These are phyloP conservation scores for Machaerirhynchus nigripectus DNA, from an alignment of 2,113 vertebrate species.

Conservation along the genomic window DNA sequence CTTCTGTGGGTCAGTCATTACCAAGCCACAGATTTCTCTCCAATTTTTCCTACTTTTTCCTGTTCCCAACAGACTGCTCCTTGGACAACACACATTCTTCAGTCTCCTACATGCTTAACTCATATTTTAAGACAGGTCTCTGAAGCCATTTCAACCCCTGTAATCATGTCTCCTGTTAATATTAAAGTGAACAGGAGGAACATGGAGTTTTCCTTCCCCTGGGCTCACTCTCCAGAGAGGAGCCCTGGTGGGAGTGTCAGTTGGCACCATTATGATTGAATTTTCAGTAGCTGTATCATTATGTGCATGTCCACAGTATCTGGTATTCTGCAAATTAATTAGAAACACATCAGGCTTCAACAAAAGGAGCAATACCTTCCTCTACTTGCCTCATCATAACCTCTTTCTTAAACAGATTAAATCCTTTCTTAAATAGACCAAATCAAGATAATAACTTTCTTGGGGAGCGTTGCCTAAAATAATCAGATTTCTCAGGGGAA, in stretches of 20 bases:
- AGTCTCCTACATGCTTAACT: neutral
- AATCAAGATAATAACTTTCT: conserved; percentile 40
- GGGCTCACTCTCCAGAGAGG: neutral
- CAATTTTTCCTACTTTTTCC: neutral
- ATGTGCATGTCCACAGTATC: neutral
- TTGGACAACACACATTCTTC: neutral
- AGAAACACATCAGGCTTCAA: conserved; percentile 13
- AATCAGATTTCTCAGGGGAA: conserved; percentile 37
- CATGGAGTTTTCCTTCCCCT: neutral
- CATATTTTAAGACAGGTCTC: neutral
- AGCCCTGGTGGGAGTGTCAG: neutral
- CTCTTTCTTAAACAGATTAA: conserved; percentile 30
- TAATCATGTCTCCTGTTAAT: neutral
- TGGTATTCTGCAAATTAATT: conserved; percentile 10
- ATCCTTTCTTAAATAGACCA: conserved; percentile 30
- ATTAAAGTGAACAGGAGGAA: neutral
- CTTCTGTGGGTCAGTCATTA: neutral
- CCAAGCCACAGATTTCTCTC: neutral
- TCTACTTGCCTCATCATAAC: neutral
- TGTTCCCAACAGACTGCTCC: neutral
- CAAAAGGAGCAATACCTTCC: neutral
- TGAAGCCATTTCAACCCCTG: neutral
- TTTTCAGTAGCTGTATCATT: conserved; percentile 22
- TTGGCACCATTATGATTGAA: neutral
- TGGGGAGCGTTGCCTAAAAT: neutral